These are phyloP conservation scores for Mixornis gularis DNA, from an alignment of 2,113 vertebrate genomes.

Conservation along the genomic window DNA sequence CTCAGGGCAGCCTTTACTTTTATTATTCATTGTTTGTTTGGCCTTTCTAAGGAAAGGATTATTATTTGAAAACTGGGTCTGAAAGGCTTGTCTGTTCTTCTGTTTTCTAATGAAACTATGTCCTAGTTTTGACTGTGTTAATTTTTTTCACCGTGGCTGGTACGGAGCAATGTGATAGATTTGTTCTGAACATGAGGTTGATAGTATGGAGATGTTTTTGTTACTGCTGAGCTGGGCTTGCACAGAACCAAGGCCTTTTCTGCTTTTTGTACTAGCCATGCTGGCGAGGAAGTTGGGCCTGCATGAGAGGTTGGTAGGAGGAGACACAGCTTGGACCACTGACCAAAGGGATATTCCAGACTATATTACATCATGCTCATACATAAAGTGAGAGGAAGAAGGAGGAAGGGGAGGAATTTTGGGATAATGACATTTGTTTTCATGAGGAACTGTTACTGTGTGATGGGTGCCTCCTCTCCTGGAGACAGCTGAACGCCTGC, in stretches of 20 bases:
- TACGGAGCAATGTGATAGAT: neutral
- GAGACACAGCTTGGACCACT: neutral
- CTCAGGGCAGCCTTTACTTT: neutral
- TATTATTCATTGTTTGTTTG: neutral
- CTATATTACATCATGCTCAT: neutral
- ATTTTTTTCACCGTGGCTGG: neutral
- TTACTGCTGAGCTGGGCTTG: neutral
- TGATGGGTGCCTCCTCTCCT: neutral
- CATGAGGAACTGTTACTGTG: neutral
- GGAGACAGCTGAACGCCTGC: neutral
- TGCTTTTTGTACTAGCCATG: fast-evolving
- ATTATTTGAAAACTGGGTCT: neutral
- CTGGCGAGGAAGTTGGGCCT: neutral
- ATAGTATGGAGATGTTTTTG: neutral
- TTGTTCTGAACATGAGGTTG: neutral
- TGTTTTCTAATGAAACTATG: neutral
- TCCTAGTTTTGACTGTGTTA: neutral
- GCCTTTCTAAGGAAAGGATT: neutral
- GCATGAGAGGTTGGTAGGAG: neutral
- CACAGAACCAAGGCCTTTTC: neutral
- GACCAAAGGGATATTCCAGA: neutral
- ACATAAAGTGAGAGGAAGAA: neutral
- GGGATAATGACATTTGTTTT: neutral
- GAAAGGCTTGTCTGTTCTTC: neutral
- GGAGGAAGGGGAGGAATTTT: neutral